A percentile compares a stretch with the other conserved stretches of the same genome.
Conservation (phyloP, 2,888 invertebrate genomes). For the Aradus depressus region DNA sequence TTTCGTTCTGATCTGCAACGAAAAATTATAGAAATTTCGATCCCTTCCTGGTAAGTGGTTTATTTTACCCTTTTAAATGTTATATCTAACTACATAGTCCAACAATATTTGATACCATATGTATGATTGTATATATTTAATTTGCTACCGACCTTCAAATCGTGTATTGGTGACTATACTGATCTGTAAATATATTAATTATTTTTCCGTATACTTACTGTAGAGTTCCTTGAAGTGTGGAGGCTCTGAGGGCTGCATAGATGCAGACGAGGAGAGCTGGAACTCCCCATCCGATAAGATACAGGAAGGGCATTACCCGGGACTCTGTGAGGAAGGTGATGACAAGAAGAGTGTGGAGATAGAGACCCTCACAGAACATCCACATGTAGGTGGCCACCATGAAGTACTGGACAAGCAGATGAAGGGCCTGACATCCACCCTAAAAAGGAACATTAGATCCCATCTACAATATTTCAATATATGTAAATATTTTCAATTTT, state of each 20-base stretch:
- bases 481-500: too few relatives aligned
- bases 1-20: too few relatives aligned
- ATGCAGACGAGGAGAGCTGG: conserved; percentile 55
- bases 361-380: conserved; percentile 93
- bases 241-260: conserved; percentile 53
- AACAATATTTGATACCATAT: too few relatives aligned
- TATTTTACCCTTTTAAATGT: too few relatives aligned
- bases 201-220: conserved; percentile 49
- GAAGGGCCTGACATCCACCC: conserved; percentile 67
- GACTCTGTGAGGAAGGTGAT: conserved; percentile 83
- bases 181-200: too few relatives aligned
- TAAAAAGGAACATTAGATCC: conserved; percentile 39
- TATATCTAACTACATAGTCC: too few relatives aligned
- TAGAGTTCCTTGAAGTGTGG: conserved; percentile 40
- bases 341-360: conserved; percentile 85
- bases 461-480: background rate
- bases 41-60: too few relatives aligned
- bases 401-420: conserved; percentile 75
- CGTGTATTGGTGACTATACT: too few relatives aligned
- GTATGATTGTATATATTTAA: too few relatives aligned
- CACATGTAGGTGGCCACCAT: conserved; percentile 87
- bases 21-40: too few relatives aligned
- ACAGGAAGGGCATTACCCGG: conserved; percentile 68
- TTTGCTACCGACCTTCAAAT: too few relatives aligned
- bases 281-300: conserved; percentile 73